Percentiles rank a stretch among this genome's conserved stretches.
Conservation (phyloP, 1,140 invertebrate genomes). For the Cherax quadricarinatus region DNA sequence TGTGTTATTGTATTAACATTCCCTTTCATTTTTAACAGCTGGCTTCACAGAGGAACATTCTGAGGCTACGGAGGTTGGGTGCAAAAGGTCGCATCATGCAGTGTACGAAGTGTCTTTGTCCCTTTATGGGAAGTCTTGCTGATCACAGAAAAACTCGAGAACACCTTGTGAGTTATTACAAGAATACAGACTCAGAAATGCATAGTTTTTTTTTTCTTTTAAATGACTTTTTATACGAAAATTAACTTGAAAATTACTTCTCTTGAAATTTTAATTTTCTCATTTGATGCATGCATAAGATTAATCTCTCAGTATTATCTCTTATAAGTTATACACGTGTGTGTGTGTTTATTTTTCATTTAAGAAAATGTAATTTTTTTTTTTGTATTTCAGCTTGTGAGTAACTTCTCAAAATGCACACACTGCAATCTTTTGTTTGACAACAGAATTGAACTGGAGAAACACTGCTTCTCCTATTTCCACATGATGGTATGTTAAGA, state of each 20-base stretch:
- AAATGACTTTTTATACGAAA: no score
- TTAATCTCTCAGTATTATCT: not conserved
- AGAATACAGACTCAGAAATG: not conserved
- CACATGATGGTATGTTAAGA: not conserved
- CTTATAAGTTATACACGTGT: not conserved
- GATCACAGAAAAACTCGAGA: not conserved
- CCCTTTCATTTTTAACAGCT: not conserved
- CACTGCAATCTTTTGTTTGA: not conserved
- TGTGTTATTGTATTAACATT: no score
- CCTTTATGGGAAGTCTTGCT: not conserved
- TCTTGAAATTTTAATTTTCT: not conserved
- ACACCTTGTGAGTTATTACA: not conserved
- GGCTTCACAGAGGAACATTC: not conserved
- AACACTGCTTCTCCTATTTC: not conserved
- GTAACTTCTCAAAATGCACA: not conserved
- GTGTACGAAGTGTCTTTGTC: not conserved
- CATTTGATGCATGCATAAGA: not conserved
- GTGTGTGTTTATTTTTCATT: not conserved
- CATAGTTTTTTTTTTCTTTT: not conserved
- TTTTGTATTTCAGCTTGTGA: not conserved
- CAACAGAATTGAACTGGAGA: not conserved
- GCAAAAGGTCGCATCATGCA: not conserved
- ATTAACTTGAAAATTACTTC: not conserved
- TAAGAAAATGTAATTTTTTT: not conserved
- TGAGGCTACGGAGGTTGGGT: not conserved